Percentiles rank a stretch among this genome's conserved stretches.
Conservation (phyloP, 2,797 vertebrate species). For the Dipus sagitta region DNA sequence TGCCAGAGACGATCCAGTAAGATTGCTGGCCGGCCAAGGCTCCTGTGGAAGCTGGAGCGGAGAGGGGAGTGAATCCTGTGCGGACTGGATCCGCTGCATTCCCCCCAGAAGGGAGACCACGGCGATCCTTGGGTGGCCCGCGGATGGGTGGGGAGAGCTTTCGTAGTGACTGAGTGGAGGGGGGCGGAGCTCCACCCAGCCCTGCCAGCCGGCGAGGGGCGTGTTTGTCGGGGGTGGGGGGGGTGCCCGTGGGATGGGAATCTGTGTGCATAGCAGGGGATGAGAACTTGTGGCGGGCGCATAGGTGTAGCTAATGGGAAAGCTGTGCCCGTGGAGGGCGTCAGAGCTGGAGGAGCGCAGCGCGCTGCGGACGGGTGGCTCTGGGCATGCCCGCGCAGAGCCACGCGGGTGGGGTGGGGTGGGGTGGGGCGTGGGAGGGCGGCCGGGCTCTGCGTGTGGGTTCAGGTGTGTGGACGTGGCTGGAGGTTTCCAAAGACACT, state of each 20-base stretch:
- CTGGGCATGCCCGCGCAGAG: conserved; percentile 62
- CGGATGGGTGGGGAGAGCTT: not conserved
- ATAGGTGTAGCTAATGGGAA: conserved; percentile 76
- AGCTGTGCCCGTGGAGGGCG: conserved; percentile 60
- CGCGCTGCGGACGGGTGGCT: conserved; percentile 66
- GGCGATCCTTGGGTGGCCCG: not conserved
- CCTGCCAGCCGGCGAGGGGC: not conserved
- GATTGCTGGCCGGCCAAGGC: not conserved
- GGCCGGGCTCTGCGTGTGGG: not conserved
- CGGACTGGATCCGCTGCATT: not conserved
- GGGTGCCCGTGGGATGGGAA: not conserved
- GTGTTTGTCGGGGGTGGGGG: not conserved
- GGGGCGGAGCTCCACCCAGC: not conserved
- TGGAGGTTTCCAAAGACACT: conserved; percentile 45
- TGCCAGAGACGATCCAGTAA: not conserved
- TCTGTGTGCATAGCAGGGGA: conserved; percentile 56
- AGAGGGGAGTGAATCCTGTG: not conserved
- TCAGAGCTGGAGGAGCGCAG: conserved; percentile 61
- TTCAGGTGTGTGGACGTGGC: conserved; percentile 1
- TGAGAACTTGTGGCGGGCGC: conserved; percentile 54
- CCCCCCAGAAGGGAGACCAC: not conserved
- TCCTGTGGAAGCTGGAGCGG: not conserved
- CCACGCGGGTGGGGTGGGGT: conserved; percentile 21
- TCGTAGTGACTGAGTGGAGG: not conserved
- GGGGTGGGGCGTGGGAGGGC: conserved; percentile 67